Evolutionary conservation across 2,113 vertebrate species (phyloP).

Genomic region (Proteles cristata): DNA sequence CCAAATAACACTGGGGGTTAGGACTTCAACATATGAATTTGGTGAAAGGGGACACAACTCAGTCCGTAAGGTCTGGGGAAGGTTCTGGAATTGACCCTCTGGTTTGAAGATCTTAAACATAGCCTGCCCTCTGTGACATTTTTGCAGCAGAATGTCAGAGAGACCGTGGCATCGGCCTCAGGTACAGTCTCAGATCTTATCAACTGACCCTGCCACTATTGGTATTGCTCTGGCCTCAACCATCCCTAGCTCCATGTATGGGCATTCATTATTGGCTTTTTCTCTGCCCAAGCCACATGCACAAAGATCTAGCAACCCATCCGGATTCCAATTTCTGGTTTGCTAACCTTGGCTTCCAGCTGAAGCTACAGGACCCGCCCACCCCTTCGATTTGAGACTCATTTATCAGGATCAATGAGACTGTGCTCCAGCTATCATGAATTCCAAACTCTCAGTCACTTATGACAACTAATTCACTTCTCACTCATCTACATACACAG

Average conservation of each 20-base stretch:
- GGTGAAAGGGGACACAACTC: not conserved
- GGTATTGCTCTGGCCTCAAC: not conserved
- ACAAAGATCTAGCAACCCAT: not conserved
- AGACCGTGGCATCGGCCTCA: not conserved
- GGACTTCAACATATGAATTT: not conserved
- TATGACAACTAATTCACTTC: not conserved
- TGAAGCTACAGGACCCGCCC: not conserved
- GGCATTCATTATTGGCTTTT: not conserved
- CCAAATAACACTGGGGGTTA: not conserved
- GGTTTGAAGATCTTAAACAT: not conserved
- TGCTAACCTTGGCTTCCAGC: not conserved
- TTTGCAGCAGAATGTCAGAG: not conserved
- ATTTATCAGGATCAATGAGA: not conserved
- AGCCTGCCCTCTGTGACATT: not conserved
- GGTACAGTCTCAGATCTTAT: not conserved
- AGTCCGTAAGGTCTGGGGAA: not conserved
- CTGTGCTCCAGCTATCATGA: not conserved
- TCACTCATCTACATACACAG: not conserved
- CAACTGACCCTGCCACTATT: not conserved
- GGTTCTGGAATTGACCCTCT: not conserved
- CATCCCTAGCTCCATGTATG: not conserved
- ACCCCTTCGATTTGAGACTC: not conserved
- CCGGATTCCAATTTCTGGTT: not conserved
- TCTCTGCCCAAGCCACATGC: not conserved
- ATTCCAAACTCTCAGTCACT: conserved; percentile 12